phyloP scores from a whole-genome alignment of 2,113 vertebrate species.

The Malurus cyaneus region DNA sequence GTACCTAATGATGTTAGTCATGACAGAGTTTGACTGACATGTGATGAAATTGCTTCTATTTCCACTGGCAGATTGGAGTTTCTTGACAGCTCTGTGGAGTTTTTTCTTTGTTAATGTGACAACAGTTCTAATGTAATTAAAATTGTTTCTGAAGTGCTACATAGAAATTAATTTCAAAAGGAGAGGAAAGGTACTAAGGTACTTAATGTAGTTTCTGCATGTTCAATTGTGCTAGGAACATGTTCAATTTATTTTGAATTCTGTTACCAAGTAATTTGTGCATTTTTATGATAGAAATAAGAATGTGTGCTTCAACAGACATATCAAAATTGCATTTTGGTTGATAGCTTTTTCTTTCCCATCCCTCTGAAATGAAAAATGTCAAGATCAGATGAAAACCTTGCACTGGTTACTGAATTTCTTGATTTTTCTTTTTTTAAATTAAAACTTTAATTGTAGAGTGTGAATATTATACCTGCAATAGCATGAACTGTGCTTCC shows the following conservation, averaged over 20 bases:
- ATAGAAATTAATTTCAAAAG: neutral
- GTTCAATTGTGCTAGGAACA: neutral
- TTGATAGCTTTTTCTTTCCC: neutral
- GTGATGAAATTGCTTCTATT: conserved; percentile 2
- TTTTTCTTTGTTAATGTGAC: conserved; percentile 18
- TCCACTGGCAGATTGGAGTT: neutral
- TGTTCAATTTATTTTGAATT: neutral
- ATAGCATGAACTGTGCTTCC: neutral
- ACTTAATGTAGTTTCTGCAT: neutral
- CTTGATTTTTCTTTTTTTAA: neutral
- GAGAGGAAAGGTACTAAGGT: neutral
- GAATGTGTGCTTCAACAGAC: neutral
- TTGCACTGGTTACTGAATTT: neutral
- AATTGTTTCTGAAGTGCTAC: neutral
- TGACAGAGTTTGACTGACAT: neutral
- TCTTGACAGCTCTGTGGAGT: neutral
- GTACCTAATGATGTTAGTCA: neutral
- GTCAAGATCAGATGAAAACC: neutral
- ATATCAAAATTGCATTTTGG: neutral
- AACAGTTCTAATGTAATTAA: neutral
- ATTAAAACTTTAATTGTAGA: neutral
- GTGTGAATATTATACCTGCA: neutral
- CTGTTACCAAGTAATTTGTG: neutral
- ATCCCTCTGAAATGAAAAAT: neutral
- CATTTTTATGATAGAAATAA: neutral